A percentile compares a stretch with the other conserved stretches of the same genome.
These are phyloP conservation scores for Oenanthe melanoleuca DNA, from an alignment of 2,113 vertebrate genomes.

Conservation along the genomic window DNA sequence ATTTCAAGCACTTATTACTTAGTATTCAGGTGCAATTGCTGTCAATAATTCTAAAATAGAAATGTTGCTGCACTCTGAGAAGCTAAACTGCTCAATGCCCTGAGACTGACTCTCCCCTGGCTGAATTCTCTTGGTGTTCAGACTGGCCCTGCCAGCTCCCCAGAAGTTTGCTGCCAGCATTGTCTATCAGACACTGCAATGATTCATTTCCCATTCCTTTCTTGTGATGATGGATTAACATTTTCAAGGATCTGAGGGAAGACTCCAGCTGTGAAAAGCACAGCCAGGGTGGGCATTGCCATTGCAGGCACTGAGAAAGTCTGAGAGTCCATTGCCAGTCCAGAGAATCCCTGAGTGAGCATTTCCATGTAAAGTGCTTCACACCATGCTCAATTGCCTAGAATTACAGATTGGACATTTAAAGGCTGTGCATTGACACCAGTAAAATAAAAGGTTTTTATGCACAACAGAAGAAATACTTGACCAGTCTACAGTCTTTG, in stretches of 20 bases:
- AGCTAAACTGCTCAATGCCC: background rate
- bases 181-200: background rate
- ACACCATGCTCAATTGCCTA: background rate
- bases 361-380: background rate
- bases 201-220: background rate
- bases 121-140: background rate
- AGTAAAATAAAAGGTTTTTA: background rate
- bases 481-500: background rate
- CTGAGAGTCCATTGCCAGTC: background rate
- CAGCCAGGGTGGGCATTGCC: background rate
- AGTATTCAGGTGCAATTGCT: background rate
- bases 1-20: background rate
- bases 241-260: background rate
- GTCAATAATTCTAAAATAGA: background rate
- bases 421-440: background rate
- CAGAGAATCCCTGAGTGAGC: background rate
- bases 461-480: background rate
- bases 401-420: background rate
- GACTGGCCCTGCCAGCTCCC: background rate
- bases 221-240: background rate
- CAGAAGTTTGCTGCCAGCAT: background rate
- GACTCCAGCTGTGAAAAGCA: background rate
- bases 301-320: background rate
- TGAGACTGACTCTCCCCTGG: background rate
- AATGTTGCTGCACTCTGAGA: background rate